Base-by-base conservation (phyloP, 1,140 invertebrate species). In the Metaphire vulgaris region DNA sequence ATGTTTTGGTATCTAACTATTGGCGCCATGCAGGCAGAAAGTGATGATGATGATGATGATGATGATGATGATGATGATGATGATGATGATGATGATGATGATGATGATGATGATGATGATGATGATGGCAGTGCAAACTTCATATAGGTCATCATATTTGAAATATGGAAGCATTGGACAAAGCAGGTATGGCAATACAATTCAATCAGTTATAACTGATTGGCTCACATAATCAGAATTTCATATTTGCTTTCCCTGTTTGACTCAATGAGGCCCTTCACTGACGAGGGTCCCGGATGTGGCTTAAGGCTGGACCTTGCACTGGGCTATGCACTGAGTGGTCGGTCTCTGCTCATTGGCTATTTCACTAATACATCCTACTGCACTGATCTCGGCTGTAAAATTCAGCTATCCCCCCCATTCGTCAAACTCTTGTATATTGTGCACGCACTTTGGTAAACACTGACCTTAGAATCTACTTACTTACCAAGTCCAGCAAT, bases 1-100 rank as follows among this genome's bases (percentile, higher is more conserved):
- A 29, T 32, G 31, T n/a, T 15, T 71, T 30, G 6, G 67, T 29
- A 0, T 29, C 26, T 21, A 30, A 68, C 28, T n/a, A n/a, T n/a
- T n/a, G n/a, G n/a, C n/a, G n/a, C n/a, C n/a, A n/a, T n/a, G n/a
- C n/a, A n/a, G n/a, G 67, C 2, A 2, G 69, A 71, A 71, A 69
- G 30, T 15, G 68, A 69, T 69, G 68, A 69, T 29, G 68, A 29
- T 29, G 68, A 69, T 14, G 69, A 71, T 71, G 69, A 71, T 71
- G 28, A 71, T 1, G 28, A 71, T 12, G 69, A 71, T 6, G 69
- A 71, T 16, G 29, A 71, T 71, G 0, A 71, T 32, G 28, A 6
- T 15, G 6, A 26, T 26, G 28, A 71, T 71, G 28, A 71, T 32
- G 69, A 71, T 71, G 28, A 32, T 31, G 28, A 32, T n/a, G 69